Evolutionary conservation across 2,113 vertebrate genomes (phyloP).

Genomic region (Puffinus mauretanicus): DNA sequence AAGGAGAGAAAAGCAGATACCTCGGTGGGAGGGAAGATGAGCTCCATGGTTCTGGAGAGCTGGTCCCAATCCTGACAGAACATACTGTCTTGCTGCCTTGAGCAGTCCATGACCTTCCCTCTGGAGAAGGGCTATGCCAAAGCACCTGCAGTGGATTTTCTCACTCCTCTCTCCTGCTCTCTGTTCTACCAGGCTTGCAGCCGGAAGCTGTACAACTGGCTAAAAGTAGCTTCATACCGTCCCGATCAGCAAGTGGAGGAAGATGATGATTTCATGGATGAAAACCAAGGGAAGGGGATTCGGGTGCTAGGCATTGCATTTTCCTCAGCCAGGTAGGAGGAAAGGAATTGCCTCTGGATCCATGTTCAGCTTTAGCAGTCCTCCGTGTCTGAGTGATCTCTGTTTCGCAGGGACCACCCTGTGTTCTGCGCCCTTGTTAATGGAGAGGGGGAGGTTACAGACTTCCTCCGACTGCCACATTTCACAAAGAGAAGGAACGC

Average conservation of each 20-base stretch:
- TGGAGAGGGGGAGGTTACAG: slow-evolving; percentile 95
- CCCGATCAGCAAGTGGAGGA: slow-evolving; percentile 97
- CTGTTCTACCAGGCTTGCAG: slow-evolving; percentile 83
- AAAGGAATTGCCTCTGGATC: not conserved
- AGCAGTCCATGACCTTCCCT: not conserved
- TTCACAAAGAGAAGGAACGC: slow-evolving; percentile 96
- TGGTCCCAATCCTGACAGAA: not conserved
- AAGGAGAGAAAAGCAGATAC: not conserved
- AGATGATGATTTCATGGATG: slow-evolving; percentile 97
- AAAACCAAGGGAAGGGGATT: slow-evolving; percentile 93
- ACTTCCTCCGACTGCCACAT: slow-evolving; percentile 92
- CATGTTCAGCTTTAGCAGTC: not conserved
- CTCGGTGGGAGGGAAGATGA: not conserved
- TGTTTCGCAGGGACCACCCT: slow-evolving; percentile 86
- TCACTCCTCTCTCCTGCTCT: not conserved
- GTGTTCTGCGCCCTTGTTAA: slow-evolving; percentile 95
- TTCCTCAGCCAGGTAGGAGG: slow-evolving; percentile 89
- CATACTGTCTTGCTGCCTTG: not conserved
- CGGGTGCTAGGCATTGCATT: slow-evolving; percentile 92
- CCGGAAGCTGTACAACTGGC: slow-evolving; percentile 94
- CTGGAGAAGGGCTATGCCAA: not conserved
- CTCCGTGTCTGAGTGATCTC: not conserved
- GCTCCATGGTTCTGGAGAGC: not conserved
- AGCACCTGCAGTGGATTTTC: not conserved
- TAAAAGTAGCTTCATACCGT: slow-evolving; percentile 91